These are phyloP conservation scores for Agraylea sexmaculata DNA, from an alignment of 1,140 invertebrate genomes.

Conservation along the genomic window DNA sequence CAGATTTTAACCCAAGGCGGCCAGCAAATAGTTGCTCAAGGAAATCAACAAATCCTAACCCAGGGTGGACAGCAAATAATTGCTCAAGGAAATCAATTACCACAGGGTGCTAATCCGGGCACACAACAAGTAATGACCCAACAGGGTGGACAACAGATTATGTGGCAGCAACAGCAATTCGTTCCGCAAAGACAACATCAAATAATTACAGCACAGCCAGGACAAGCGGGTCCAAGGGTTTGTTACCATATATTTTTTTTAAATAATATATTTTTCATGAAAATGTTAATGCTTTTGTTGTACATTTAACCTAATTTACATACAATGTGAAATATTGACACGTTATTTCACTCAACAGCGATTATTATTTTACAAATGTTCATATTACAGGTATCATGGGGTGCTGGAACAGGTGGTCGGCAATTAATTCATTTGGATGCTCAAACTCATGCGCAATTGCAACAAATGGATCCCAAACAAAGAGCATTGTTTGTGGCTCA, in stretches of 20 bases:
- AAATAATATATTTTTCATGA: conserved; percentile 12
- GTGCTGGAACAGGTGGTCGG: conserved; percentile 31
- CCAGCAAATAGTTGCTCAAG: conserved; percentile 33
- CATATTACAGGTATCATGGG: conserved; percentile 32
- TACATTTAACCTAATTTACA: too few relatives aligned
- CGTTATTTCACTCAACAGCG: neutral
- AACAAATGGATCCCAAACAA: conserved; percentile 68
- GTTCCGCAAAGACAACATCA: conserved; percentile 34
- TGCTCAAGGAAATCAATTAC: conserved; percentile 30
- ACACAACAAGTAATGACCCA: conserved; percentile 32
- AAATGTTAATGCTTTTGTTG: conserved; percentile 1
- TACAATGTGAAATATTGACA: too few relatives aligned
- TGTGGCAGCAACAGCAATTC: conserved; percentile 32
- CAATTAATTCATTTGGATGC: conserved; percentile 67
- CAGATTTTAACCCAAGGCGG: conserved; percentile 30
- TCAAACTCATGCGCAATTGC: conserved; percentile 69
- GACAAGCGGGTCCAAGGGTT: neutral
- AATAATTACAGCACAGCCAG: conserved; percentile 27
- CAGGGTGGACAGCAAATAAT: conserved; percentile 34
- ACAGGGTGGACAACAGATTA: conserved; percentile 26
- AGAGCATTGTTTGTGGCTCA: conserved; percentile 65
- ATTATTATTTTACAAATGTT: neutral
- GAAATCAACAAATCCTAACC: conserved; percentile 35
- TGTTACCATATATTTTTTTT: neutral
- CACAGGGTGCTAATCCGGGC: too few relatives aligned